Conservation (phyloP, 2,113 vertebrate genomes). For the Aegithalos caudatus region DNA sequence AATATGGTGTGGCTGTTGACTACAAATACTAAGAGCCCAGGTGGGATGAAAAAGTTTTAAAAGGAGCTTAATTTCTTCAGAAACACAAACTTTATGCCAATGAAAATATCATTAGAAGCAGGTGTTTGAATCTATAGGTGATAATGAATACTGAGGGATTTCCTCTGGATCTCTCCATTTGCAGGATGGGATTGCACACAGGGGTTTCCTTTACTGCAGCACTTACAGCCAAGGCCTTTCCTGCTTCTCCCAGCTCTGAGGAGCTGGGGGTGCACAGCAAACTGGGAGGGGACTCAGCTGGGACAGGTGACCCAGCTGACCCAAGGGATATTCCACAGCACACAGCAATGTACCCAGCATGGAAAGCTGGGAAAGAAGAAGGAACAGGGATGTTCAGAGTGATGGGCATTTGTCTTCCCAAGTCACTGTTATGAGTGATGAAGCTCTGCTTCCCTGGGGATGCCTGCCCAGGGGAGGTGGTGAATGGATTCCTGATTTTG, state of each 20-base stretch:
- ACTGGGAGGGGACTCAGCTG: not conserved
- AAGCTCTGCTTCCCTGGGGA: too few species aligned
- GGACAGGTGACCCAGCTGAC: not conserved
- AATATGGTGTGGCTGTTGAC: not conserved
- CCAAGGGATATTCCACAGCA: not conserved
- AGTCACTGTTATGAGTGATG: fast-evolving
- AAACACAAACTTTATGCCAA: not conserved
- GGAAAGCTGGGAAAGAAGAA: not conserved
- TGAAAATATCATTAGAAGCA: not conserved
- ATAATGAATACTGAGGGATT: not conserved
- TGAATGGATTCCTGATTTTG: not conserved
- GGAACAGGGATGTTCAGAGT: too few species aligned
- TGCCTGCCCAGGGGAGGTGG: not conserved
- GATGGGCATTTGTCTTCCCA: too few species aligned
- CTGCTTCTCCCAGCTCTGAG: not conserved
- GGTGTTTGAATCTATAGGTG: not conserved
- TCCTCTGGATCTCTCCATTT: not conserved
- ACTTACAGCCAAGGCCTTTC: not conserved
- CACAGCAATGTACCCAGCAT: not conserved
- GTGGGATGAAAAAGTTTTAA: not conserved
- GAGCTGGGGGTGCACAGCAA: not conserved
- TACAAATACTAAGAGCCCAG: not conserved
- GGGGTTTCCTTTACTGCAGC: not conserved
- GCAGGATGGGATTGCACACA: not conserved
- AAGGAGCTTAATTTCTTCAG: not conserved